These are phyloP conservation scores for Nemotelus pantherinus DNA, from an alignment of 2,888 invertebrate genomes.

Conservation along the genomic window DNA sequence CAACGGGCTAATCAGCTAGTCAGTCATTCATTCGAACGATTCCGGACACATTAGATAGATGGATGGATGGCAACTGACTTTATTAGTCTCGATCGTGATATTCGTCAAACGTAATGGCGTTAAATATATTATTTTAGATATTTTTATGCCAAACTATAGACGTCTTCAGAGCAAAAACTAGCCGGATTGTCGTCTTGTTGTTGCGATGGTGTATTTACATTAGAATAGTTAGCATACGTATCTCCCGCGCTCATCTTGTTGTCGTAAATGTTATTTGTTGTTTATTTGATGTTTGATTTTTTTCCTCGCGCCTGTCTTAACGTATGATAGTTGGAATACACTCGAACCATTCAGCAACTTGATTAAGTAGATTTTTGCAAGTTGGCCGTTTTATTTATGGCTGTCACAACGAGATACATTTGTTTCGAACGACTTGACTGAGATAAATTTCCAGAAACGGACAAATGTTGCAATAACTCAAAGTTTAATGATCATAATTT, in stretches of 20 bases:
- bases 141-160: constrained; percentile 23
- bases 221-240: not conserved
- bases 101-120: constrained; percentile 33
- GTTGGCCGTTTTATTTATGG: constrained; percentile 40
- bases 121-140: constrained; percentile 21
- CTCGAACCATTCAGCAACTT: constrained; percentile 18
- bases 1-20: not conserved
- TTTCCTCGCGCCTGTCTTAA: not conserved
- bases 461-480: constrained; percentile 46
- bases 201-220: constrained; percentile 10
- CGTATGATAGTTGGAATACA: not conserved
- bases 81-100: constrained; percentile 22
- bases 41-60: constrained; percentile 8
- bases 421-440: constrained; percentile 40
- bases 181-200: constrained; percentile 10
- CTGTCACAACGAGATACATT: constrained; percentile 45
- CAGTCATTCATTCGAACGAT: not conserved
- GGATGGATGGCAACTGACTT: constrained; percentile 32
- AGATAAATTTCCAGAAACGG: constrained; percentile 44
- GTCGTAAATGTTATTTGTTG: no score
- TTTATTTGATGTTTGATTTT: no score
- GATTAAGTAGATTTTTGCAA: constrained; percentile 44
- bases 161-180: not conserved
- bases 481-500: constrained; percentile 44
- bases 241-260: not conserved